These are phyloP conservation scores for Phragmatobia fuliginosa DNA, from an alignment of 2,888 invertebrate species.

Conservation along the genomic window DNA sequence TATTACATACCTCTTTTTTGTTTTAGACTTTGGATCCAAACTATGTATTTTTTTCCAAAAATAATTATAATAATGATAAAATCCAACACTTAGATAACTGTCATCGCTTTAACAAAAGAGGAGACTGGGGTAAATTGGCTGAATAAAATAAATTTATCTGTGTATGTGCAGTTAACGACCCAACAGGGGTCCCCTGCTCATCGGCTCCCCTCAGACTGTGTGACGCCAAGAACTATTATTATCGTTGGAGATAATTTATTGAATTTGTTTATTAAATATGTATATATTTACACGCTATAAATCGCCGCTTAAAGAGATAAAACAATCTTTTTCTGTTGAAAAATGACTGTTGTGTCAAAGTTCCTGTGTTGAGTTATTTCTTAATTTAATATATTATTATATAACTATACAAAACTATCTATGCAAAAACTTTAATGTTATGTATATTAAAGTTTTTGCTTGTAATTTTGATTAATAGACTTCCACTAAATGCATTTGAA, in stretches of 20 bases:
- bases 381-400: no score
- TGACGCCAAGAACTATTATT: slow-evolving; percentile 76
- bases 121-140: slow-evolving; percentile 84
- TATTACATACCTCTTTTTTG: neutral
- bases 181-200: slow-evolving; percentile 71
- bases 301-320: slow-evolving; percentile 42
- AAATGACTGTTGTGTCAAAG: slow-evolving; percentile 46
- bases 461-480: no score
- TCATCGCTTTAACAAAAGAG: slow-evolving; percentile 75
- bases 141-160: slow-evolving; percentile 83
- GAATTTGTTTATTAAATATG: slow-evolving; percentile 51
- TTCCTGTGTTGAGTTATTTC: slow-evolving; percentile 33
- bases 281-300: slow-evolving; percentile 35
- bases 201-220: slow-evolving; percentile 73
- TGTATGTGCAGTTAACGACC: slow-evolving; percentile 77
- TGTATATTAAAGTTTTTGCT: no score
- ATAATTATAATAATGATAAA: slow-evolving; percentile 18
- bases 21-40: neutral
- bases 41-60: neutral
- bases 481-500: no score
- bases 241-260: slow-evolving; percentile 55
- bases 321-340: slow-evolving; percentile 35
- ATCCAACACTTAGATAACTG: slow-evolving; percentile 63
- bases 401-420: no score
- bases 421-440: no score